Base-by-base conservation (phyloP, 1,140 invertebrate genomes). In the Geopemphigus sp. region DNA sequence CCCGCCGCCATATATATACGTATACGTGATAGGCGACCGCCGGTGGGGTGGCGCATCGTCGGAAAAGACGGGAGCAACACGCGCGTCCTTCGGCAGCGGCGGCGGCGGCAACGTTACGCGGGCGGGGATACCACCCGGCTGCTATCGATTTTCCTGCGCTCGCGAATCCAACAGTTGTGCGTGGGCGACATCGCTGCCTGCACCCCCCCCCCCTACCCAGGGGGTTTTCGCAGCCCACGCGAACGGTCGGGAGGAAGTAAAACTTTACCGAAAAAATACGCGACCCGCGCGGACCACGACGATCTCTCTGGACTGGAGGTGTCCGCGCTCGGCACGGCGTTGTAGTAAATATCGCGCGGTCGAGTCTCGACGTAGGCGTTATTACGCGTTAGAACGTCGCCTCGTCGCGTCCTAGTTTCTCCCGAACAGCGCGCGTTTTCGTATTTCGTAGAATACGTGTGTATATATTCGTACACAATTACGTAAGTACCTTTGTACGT, bases 91-190 rank as follows among this genome's bases (percentile, higher is more conserved):
- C 45, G 45, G 61, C 3, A 26, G 61, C 17, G 61, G 17, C 61
- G 26, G 17, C 61, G 26, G 26, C 17, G 2, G 59, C 59, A 24
- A 17, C 24, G 8, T 29, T 24, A 17, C 3, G 3, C 32, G 32
- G 3, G 32, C 32, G 32, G 32, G 32, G 32, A 8, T n/a, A n/a
- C n/a, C 32, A 8, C 32, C 68, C 47, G 1, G 17, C 68, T 47
- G 24, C 17, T 72, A 72, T 72, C 68, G 68, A 72, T 72, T 72
- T 72, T 53, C 17, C 24, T 22, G 47, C 47, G 22, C 22, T 0
- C 26, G 68, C 68, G 47, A 72, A 72, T 72, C 68, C 68, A 72
- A 72, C 68, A 72, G 68, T 72, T 72, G 68, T 72, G 68, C 68
- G 68, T 72, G 68, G 68, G 68, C 68, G 68, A 26, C 68, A 15